Evolutionary conservation across 2,797 vertebrate species (phyloP), one percentile per base, ranked within the genome.

Genomic region (Chanos chanos): DNA sequence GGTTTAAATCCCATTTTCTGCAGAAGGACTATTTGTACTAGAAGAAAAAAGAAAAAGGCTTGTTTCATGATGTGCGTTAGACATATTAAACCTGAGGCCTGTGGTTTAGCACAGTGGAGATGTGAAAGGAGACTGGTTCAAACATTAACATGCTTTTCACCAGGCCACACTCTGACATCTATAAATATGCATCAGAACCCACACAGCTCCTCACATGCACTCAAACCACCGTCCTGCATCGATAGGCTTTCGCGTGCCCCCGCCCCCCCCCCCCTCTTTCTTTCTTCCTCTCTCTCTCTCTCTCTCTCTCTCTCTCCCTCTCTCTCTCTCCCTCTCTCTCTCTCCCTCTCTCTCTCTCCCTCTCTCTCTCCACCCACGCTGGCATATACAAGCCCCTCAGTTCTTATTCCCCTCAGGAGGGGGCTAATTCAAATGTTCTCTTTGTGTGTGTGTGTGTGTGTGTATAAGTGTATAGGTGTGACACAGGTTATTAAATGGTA

Each of bases 161-260:
- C 25, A 55, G 37, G 43, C 54, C 56, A 36, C 45, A 48, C 58
- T 24, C 13, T 68, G 64, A 70, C 73, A 72, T 75, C 67, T 67
- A 70, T 67, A 70, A 70, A 70, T 64, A 70, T 72, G 65, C 61
- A 74, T 55, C 44, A 59, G 57, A 62, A 49, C 58, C 64, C 58
- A 60, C 67, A 66, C 61, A 58, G 48, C 52, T 62, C 36, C 25
- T 18, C 45, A 27, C 18, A 27, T 40, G 37, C 39, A 63, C 60
- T 56, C 48, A 51, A 44, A 61, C n/a, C n/a, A 56, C 52, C 55
- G 54, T 66, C 57, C 28, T 59, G 57, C 34, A 56, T 56, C 33
- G 30, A 39, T 65, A 21, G 37, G 31, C 50, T 54, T 52, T 43
- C 37, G 5, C 15, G 21, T 3, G 1, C 1, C 28, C 15, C 15